These are phyloP conservation scores for Antheraea mylitta DNA, from an alignment of 1,140 invertebrate species.

Conservation along the genomic window DNA sequence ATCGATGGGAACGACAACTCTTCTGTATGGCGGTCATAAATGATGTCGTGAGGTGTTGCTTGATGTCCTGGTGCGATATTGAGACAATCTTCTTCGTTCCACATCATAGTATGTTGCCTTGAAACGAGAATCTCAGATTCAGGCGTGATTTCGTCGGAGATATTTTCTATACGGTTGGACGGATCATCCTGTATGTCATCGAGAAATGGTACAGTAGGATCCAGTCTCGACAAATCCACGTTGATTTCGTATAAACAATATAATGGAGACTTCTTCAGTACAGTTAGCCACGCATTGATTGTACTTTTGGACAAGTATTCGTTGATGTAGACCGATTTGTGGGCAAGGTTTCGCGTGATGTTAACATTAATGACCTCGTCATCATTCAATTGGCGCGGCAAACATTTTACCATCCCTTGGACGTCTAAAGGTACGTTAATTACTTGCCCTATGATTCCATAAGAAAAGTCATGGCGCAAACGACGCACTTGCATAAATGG, in stretches of 20 bases:
- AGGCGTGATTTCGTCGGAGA: constrained; percentile 27
- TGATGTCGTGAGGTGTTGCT: constrained; percentile 26
- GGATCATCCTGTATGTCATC: constrained; percentile 32
- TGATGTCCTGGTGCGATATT: constrained; percentile 34
- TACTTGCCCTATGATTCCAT: constrained; percentile 58
- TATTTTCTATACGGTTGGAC: constrained; percentile 33
- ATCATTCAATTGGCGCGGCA: constrained; percentile 51
- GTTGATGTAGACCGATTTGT: constrained; percentile 35
- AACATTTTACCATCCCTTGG: constrained; percentile 51
- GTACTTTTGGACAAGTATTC: constrained; percentile 34
- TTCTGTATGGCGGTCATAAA: constrained; percentile 41
- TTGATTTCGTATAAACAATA: constrained; percentile 43
- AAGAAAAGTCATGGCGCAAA: constrained; percentile 46
- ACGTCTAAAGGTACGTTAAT: constrained; percentile 60
- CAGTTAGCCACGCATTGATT: constrained; percentile 32
- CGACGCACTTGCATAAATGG: constrained; percentile 63
- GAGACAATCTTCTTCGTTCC: constrained; percentile 42
- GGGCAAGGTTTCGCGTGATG: constrained; percentile 30
- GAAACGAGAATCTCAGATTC: constrained; percentile 39
- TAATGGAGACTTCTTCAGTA: constrained; percentile 31
- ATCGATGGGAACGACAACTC: constrained; percentile 46
- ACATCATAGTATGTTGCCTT: constrained; percentile 39
- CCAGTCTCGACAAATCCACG: constrained; percentile 35
- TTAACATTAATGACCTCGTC: constrained; percentile 52
- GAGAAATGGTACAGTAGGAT: constrained; percentile 18